phyloP scores from a whole-genome alignment of 2,113 vertebrate genomes.

The Alethe diademata region DNA sequence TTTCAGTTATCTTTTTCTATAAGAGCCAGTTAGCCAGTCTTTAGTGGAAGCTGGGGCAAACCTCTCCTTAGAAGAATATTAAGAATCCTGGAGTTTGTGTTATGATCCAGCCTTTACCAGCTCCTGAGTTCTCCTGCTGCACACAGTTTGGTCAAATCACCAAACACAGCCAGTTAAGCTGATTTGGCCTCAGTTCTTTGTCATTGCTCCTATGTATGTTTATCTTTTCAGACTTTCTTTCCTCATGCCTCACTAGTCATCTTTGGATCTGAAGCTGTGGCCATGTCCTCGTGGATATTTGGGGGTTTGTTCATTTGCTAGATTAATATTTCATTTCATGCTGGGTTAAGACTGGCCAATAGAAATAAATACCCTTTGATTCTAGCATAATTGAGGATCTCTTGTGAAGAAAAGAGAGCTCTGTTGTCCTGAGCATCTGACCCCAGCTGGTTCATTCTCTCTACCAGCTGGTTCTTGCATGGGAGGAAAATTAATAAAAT shows the following conservation, averaged over 20 bases:
- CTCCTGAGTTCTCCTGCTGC: not conserved
- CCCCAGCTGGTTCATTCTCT: not conserved
- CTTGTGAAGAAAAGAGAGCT: not conserved
- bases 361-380: not conserved
- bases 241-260: not conserved
- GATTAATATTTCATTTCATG: not conserved
- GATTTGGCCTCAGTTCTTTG: not conserved
- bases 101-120: not conserved
- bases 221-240: not conserved
- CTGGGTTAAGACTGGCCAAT: not conserved
- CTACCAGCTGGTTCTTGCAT: not conserved
- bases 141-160: not conserved
- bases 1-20: not conserved
- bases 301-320: not conserved
- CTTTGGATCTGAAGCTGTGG: not conserved
- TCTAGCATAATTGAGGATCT: not conserved
- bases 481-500: not conserved
- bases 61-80: not conserved
- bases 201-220: not conserved
- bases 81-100: not conserved
- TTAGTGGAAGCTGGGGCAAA: not conserved
- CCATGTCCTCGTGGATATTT: not conserved
- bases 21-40: not conserved
- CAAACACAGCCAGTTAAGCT: not conserved
- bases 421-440: not conserved